A percentile compares a stretch with the other conserved stretches of the same genome.
Evolutionary conservation across 2,888 invertebrate species (phyloP).

Genomic region (Girardia tigrina): DNA sequence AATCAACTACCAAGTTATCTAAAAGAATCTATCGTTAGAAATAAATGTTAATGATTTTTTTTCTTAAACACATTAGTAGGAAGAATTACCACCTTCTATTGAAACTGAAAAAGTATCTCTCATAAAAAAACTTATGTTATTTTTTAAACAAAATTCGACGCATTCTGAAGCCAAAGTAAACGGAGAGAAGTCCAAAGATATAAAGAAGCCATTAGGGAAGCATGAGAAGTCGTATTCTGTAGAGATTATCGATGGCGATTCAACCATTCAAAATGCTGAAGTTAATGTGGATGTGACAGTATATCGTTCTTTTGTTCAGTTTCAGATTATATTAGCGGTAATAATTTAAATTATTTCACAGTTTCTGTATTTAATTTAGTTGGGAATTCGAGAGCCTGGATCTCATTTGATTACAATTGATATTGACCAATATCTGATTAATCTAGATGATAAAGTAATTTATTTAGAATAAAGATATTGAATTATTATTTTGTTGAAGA

Average conservation of each 20-base stretch:
- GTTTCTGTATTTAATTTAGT: not conserved
- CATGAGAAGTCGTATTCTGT: not conserved
- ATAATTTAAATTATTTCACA: not conserved
- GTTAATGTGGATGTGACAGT: not conserved
- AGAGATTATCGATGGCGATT: not conserved
- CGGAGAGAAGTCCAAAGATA: not conserved
- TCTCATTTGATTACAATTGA: not conserved
- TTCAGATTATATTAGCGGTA: not conserved
- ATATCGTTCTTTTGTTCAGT: not conserved
- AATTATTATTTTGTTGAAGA: not conserved
- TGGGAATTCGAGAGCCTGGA: not conserved
- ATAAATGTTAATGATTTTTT: not conserved
- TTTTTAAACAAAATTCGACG: not conserved
- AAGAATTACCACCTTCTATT: not conserved
- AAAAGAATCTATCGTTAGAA: not conserved
- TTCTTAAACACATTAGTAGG: not conserved
- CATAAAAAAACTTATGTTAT: not conserved
- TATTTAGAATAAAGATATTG: not conserved
- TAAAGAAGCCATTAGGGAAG: not conserved
- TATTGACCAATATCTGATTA: not conserved
- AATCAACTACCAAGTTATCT: not conserved
- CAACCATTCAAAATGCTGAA: not conserved
- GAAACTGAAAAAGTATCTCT: not conserved
- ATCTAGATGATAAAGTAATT: not conserved
- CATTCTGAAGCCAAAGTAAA: slow-evolving; percentile 16